A percentile compares a stretch with the other conserved stretches of the same genome.
Evolutionary conservation across 2,113 vertebrate genomes (phyloP).

Genomic region (Porphyrio hochstetteri): DNA sequence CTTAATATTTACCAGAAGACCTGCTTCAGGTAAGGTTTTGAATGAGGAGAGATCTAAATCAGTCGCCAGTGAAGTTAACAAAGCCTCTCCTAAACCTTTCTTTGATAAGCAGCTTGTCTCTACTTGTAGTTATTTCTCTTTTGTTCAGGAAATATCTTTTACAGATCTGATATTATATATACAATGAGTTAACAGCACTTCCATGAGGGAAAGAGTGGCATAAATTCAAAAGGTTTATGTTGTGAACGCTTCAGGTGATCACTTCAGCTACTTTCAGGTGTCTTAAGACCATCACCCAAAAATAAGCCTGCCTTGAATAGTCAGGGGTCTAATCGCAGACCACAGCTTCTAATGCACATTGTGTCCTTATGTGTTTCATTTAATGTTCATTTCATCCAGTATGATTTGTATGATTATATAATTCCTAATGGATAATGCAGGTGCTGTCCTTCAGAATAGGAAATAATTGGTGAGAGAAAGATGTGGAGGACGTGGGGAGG

Average conservation of each 20-base stretch:
- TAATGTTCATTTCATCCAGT: background rate
- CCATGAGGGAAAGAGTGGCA: background rate
- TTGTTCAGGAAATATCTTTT: background rate
- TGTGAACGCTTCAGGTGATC: background rate
- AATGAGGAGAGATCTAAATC: background rate
- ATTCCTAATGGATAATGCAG: background rate
- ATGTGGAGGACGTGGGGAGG: rapidly evolving
- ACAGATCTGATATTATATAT: background rate
- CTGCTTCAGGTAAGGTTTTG: background rate
- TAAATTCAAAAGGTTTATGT: background rate
- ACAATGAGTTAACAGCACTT: background rate
- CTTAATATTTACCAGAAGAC: background rate
- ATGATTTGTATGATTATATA: background rate
- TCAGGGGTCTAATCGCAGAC: background rate
- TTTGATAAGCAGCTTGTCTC: background rate
- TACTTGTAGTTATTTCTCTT: background rate
- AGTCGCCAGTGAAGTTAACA: background rate
- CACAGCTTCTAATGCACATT: background rate
- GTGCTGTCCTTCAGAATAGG: background rate
- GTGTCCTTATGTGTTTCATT: background rate
- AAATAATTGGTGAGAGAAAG: background rate
- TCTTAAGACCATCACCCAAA: background rate
- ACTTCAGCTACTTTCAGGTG: background rate
- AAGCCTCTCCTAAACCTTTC: background rate
- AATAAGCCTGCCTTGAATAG: background rate